Evolutionary conservation across 2,113 vertebrate species (phyloP), one percentile per base, ranked within the genome.

Genomic region (Pollachius pollachius): DNA sequence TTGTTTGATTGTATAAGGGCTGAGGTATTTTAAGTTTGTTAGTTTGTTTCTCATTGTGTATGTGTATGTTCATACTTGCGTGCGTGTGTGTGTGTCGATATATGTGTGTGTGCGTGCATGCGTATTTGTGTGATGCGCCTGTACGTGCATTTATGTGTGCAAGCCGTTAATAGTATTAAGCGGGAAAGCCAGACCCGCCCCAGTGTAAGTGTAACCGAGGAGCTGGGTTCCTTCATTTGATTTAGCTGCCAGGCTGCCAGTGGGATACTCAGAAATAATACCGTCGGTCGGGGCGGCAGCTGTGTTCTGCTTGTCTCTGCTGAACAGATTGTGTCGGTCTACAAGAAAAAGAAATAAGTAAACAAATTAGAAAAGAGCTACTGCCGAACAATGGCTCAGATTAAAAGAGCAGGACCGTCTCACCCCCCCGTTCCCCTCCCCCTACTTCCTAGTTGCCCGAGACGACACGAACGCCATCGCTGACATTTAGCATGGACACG

Each of bases 241-340:
- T 89, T 88, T 86, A 66, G 86, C 82, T 89, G 91, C 88, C 84
- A 87, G 85, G 80, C 84, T 79, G 78, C 80, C 90, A 90, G 90
- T 90, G 89, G 87, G 87, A 90, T 70, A 69, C 85, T 81, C 78
- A 81, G 75, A 84, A 84, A 89, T 84, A 83, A 90, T 92, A 86
- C 79, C 74, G 69, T 83, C 84, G 72, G 81, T 87, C 89, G 75
- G 82, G 78, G 73, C 89, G 75, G 81, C 82, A 85, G 89, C 90
- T 92, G 89, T 89, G 89, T 89, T 90, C 91, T 84, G 84, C 86
- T 88, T 80, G 88, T 90, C 81, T 83, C 84, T 85, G 84, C 79
- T 70, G 84, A 81, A 87, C 89, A 90, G 88, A 88, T 90, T 91
- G 87, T 73, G 63, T 61, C 67, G 69, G 70, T 73, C 72, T 85